Evolutionary conservation across 2,797 vertebrate genomes (phyloP).

Genomic region (Clamator glandarius): DNA sequence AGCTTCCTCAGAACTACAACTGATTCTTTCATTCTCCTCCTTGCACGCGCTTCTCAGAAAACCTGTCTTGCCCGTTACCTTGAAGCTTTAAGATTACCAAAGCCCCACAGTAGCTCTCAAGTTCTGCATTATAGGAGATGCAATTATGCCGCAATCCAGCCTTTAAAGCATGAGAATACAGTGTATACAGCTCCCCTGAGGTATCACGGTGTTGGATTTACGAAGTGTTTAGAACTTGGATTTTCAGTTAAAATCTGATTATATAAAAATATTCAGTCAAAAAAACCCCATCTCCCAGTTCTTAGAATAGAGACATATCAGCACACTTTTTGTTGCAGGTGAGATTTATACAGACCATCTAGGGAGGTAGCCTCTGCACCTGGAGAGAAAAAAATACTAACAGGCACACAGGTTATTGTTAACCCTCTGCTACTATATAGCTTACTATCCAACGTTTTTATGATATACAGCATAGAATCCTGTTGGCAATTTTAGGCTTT

Average conservation of each 20-base stretch:
- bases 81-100: neutral
- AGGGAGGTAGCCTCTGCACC: neutral
- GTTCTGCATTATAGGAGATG: neutral
- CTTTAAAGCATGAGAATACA: neutral
- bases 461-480: neutral
- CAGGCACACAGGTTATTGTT: neutral
- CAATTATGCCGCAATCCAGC: neutral
- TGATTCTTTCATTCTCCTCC: neutral
- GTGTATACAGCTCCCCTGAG: neutral
- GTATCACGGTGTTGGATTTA: rapidly evolving
- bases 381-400: neutral
- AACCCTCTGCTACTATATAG: neutral
- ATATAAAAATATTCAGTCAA: neutral
- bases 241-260: neutral
- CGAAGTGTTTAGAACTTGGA: neutral
- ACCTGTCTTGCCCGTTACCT: neutral
- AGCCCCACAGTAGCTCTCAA: neutral
- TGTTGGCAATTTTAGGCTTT: neutral
- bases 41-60: neutral
- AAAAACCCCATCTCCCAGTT: neutral
- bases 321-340: neutral
- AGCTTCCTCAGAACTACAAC: rapidly evolving
- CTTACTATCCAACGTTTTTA: rapidly evolving
- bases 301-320: neutral
- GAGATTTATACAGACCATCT: neutral